These are phyloP conservation scores for Redunca redunca DNA, from an alignment of 2,113 vertebrate genomes.

Conservation along the genomic window DNA sequence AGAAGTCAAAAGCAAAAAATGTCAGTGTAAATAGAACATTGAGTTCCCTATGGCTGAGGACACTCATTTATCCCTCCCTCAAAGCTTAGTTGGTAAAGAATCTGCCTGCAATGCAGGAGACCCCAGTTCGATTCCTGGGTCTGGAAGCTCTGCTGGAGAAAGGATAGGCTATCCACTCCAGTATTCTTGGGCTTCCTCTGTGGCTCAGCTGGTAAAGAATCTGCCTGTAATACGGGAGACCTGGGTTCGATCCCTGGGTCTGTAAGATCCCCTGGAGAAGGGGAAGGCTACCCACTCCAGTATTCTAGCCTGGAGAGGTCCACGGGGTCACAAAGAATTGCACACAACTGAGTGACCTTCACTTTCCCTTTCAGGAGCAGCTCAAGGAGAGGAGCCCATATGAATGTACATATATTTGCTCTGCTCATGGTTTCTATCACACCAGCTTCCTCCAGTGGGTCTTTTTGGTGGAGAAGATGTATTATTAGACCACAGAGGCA, in stretches of 20 bases:
- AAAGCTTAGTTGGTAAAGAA: background rate
- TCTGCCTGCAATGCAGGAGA: background rate
- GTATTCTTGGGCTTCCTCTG: background rate
- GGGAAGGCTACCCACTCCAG: background rate
- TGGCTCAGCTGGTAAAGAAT: background rate
- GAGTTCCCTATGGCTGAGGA: background rate
- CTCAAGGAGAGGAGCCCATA: background rate
- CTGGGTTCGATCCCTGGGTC: background rate
- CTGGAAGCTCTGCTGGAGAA: fast-evolving
- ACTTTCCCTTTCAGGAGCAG: background rate
- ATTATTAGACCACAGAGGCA: background rate
- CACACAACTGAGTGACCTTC: background rate
- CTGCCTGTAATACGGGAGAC: background rate
- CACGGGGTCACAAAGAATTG: background rate
- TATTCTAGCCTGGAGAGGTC: background rate
- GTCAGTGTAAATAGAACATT: background rate
- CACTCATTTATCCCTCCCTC: background rate
- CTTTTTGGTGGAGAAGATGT: background rate
- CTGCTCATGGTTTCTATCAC: background rate
- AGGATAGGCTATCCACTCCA: background rate
- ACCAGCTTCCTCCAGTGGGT: background rate
- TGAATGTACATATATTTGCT: background rate
- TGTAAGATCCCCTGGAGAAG: background rate
- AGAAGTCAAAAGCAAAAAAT: background rate
- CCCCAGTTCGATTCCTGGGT: background rate